These are phyloP conservation scores for Xiphophorus birchmanni DNA, from an alignment of 2,797 vertebrate species.

Conservation along the genomic window DNA sequence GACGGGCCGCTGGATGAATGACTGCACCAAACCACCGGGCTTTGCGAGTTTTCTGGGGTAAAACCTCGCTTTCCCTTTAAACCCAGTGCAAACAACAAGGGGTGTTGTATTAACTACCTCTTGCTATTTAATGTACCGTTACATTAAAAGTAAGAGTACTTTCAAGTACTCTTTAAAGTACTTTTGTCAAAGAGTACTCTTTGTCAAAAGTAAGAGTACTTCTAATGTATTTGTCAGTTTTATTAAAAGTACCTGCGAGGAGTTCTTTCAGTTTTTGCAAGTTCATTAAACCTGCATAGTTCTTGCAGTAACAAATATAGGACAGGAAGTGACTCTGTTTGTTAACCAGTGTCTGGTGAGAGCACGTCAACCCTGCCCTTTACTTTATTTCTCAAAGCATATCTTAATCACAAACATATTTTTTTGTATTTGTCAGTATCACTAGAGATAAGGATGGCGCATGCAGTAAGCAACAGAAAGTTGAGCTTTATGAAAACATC, in stretches of 20 bases:
- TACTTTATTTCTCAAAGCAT: background rate
- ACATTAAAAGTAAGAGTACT: no score
- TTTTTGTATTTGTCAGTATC: background rate
- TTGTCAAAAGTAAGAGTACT: no score
- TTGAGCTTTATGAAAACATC: background rate
- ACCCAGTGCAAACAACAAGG: background rate
- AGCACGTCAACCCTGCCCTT: background rate
- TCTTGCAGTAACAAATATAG: background rate
- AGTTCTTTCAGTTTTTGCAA: background rate
- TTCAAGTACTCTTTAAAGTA: no score
- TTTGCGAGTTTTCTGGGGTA: no score
- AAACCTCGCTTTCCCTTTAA: background rate
- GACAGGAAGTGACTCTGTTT: background rate
- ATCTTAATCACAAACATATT: background rate
- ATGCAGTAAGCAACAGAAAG: background rate
- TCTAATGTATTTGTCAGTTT: no score
- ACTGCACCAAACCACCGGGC: no score
- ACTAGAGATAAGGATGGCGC: background rate
- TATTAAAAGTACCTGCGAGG: background rate
- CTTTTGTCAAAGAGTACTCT: no score
- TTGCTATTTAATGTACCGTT: no score
- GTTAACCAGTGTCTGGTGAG: background rate
- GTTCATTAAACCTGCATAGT: background rate
- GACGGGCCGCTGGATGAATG: no score
- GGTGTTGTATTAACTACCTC: no score